Base-by-base conservation (phyloP, 2,797 vertebrate species). In the Acrossocheilus fasciatus region DNA sequence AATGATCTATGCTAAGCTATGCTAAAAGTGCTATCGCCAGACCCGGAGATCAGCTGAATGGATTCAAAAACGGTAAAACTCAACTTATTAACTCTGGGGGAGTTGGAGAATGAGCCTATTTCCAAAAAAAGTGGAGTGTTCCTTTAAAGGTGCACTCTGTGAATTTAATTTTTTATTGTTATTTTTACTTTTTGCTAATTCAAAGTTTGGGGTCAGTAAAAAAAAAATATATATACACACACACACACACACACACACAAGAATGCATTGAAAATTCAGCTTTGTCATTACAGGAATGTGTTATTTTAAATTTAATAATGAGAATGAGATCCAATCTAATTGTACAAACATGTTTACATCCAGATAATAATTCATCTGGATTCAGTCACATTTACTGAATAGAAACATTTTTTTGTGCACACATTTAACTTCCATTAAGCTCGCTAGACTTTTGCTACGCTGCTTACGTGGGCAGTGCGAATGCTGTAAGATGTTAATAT, bases 401-500 rank as follows among this genome's bases (percentile, higher is more conserved):
- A n/a, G 12, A n/a, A 36, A 30, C 30, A 30, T 39, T 39, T 59
- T 59, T 59, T 26, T 26, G 57, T 62, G 23, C 12, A 30, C 62
- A 64, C 62, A 30, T 64, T 36, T 69, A 34, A 18, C 66, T 18
- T 10, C 34, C 15, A 41, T 69, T n/a, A 45, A 43, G 6, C 4
- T 12, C 1, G 2, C 20, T 41, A 45, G 20, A 73, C 12, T n/a
- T 73, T 18, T 43, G 18, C 20, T n/a, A 43, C 11, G 20, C 39
- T 72, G 10, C 18, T 23, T 50, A 57, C 15, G 1, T 39, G 75
- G 34, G 11, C 20, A 41, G 11, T 14, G 26, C 4, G 11, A 57
- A 57, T 77, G 20, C 34, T 77, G 43, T 73, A 73, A 73, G 43
- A n/a, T 73, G 15, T 79, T 79, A 79, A 79, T 79, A 62, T 26